Percentiles rank a stretch among this genome's conserved stretches.
phyloP scores from a whole-genome alignment of 2,797 vertebrate genomes.

The Myotis myotis region DNA sequence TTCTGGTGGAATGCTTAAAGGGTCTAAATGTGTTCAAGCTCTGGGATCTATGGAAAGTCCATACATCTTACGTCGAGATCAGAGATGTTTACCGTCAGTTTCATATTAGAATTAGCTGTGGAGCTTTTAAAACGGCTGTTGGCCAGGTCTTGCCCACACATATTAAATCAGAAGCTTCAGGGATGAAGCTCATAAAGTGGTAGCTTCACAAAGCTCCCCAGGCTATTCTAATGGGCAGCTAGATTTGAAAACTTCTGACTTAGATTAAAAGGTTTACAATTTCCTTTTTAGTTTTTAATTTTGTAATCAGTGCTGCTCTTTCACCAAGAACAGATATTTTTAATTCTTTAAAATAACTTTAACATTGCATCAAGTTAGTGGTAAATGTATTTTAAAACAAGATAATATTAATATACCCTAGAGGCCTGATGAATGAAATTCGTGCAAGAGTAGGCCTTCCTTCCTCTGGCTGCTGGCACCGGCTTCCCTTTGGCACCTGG shows the following conservation, averaged over 20 bases:
- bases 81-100: conserved; percentile 3
- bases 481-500: too few relatives aligned
- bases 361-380: not conserved
- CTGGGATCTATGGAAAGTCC: not conserved
- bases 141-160: not conserved
- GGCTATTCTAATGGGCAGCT: not conserved
- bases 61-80: conserved; percentile 27
- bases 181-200: not conserved
- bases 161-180: conserved; percentile 42
- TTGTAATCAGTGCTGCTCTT: not conserved
- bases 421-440: too few relatives aligned
- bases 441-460: too few relatives aligned
- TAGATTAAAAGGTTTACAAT: not conserved
- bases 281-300: conserved; percentile 39
- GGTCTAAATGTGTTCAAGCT: not conserved
- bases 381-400: not conserved
- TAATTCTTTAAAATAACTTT: not conserved
- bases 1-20: not conserved
- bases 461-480: too few relatives aligned
- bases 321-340: not conserved
- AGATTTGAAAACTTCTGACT: not conserved
- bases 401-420: not conserved
- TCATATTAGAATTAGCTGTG: conserved; percentile 44
- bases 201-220: not conserved
- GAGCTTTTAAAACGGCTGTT: conserved; percentile 23